Conservation (phyloP, 2,888 invertebrate species). For the Pteria penguin region DNA sequence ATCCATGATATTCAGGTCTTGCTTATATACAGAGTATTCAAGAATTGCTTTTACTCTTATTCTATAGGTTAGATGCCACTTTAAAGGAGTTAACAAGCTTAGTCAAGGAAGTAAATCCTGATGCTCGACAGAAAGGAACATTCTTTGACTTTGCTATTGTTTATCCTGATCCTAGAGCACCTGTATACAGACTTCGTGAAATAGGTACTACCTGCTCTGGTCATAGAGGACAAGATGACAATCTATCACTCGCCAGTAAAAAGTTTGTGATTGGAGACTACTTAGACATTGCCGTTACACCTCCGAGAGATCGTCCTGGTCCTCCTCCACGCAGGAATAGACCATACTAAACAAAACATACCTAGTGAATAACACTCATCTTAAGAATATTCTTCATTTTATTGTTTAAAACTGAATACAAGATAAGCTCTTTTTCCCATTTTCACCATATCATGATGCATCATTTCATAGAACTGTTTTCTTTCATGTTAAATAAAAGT, state of each 20-base stretch:
- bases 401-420: too few species aligned
- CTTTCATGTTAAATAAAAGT: too few species aligned
- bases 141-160: slow-evolving; percentile 97
- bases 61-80: slow-evolving; percentile 88
- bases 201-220: slow-evolving; percentile 94
- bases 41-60: background rate
- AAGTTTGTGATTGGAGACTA: slow-evolving; percentile 97
- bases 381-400: too few species aligned
- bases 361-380: too few species aligned
- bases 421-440: too few species aligned
- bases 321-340: slow-evolving; percentile 57
- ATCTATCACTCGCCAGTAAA: slow-evolving; percentile 88
- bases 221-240: slow-evolving; percentile 96
- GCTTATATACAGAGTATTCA: background rate
- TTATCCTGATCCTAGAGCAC: slow-evolving; percentile 78
- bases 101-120: slow-evolving; percentile 98
- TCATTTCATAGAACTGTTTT: too few species aligned
- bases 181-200: slow-evolving; percentile 88
- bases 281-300: slow-evolving; percentile 93
- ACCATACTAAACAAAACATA: slow-evolving; percentile 45
- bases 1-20: too few species aligned
- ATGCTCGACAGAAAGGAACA: slow-evolving; percentile 96
- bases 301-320: slow-evolving; percentile 66
- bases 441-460: too few species aligned
- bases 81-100: slow-evolving; percentile 96